Percentiles rank a stretch among this genome's conserved stretches.
Evolutionary conservation across 2,888 invertebrate species (phyloP).

Genomic region (Stenchaetothrips biformis): DNA sequence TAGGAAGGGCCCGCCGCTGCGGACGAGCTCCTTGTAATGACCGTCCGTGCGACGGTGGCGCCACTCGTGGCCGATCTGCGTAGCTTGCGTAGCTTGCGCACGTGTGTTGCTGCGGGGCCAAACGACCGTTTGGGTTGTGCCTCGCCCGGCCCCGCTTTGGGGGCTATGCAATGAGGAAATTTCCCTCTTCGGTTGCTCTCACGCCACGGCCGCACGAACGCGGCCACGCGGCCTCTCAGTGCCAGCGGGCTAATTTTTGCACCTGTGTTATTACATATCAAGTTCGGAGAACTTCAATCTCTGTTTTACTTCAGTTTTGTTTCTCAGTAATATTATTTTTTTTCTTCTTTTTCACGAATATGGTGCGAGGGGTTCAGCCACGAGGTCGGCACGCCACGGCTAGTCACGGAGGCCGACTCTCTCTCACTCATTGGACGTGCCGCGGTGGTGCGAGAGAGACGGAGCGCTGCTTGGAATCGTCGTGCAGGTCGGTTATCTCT

Average conservation of each 20-base stretch:
- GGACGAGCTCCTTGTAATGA: slow-evolving; percentile 16
- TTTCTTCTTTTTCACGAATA: neutral
- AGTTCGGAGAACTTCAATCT: too few species aligned
- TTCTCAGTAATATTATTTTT: neutral
- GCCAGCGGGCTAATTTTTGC: too few species aligned
- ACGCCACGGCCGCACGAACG: neutral
- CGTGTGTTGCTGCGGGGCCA: neutral
- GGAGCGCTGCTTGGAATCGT: neutral
- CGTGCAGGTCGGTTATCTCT: neutral
- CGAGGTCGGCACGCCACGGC: too few species aligned
- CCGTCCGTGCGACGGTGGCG: neutral
- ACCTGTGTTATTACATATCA: too few species aligned
- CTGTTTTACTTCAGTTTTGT: too few species aligned
- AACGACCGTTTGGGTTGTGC: neutral
- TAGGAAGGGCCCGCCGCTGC: too few species aligned
- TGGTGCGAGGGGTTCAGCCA: too few species aligned
- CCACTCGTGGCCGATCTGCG: too few species aligned
- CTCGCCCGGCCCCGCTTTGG: neutral
- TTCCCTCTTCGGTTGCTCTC: neutral
- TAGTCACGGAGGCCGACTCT: too few species aligned
- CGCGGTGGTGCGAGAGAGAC: neutral
- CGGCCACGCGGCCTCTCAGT: neutral
- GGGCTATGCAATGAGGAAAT: too few species aligned
- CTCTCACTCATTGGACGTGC: too few species aligned
- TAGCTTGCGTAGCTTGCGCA: neutral